Base-by-base conservation (phyloP, 1,140 invertebrate genomes). In the Dinothrombium tinctorium region DNA sequence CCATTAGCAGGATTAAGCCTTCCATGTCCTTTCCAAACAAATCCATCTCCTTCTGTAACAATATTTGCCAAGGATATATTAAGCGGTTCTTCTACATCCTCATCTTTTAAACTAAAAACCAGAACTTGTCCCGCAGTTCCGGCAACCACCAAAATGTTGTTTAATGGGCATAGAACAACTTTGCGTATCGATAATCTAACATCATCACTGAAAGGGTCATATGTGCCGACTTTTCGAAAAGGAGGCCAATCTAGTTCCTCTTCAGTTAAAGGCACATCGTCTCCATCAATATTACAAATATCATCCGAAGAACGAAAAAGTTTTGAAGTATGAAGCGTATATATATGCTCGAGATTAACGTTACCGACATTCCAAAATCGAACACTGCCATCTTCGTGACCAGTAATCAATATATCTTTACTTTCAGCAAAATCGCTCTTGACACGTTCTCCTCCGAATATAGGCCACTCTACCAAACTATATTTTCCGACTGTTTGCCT, bases 11-110 rank as follows among this genome's bases (percentile, higher is more conserved):
- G 46, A 2, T 44, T 53, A 46, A 95, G 61, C 44, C 79, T 73
- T 51, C 81, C 76, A 59, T 95, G 86, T n/a, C 89, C 89, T 60
- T 95, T 95, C 90, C 90, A 95, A 0, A 86, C 74, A 61, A 95
- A 95, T 11, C 76, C 77, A 56, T 92, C 86, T 15, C 81, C 69
- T 54, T 89, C 83, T 39, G 73, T 76, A 4, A 92, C 81, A 39
- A 94, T 73, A 57, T 90, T 89, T 61, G 90, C 75, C 4, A 71
- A 71, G 23, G 68, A 62, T 5, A 64, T 54, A 60, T 65, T 44
- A 8, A 53, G 19, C 36, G 49, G 41, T 22, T 43, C 39, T 37
- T 49, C 43, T 12, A 28, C 62, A 56, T 71, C 66, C 25, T 63
- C 66, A 8, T 65, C 66, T 37, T 54, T 51, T n/a, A 62, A 63